Evolutionary conservation across 2,797 vertebrate species (phyloP).

Genomic region (Pangasius larnaudii): DNA sequence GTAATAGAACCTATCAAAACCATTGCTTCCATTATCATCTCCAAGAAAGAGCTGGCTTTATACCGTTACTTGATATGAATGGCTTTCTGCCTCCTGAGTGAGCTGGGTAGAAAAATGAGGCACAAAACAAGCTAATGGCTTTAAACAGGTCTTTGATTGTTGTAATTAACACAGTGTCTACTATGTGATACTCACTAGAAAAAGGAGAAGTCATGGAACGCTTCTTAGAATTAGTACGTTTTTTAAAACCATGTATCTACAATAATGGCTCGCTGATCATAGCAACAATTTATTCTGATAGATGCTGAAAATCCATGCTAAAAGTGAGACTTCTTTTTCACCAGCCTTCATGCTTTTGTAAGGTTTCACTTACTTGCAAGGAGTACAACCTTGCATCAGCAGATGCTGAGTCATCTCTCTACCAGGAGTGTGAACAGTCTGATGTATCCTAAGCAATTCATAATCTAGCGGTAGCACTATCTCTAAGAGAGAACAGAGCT

Average conservation of each 20-base stretch:
- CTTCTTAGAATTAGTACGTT: not conserved
- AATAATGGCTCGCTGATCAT: not conserved
- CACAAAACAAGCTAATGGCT: conserved; percentile 24
- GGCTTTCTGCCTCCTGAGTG: conserved; percentile 48
- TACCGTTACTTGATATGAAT: conserved; percentile 74
- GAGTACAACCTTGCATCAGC: not conserved
- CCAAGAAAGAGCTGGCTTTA: conserved; percentile 70
- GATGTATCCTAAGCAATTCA: not conserved
- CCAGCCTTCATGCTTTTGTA: not conserved
- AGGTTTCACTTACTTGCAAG: not conserved
- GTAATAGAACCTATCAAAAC: not conserved
- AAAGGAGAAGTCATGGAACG: not conserved
- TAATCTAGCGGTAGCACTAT: not conserved
- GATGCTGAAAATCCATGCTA: not conserved
- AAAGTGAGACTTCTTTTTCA: not conserved
- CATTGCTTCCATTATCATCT: conserved; percentile 36
- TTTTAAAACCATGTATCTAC: not conserved
- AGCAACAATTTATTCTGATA: not conserved
- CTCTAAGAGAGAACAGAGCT: not conserved
- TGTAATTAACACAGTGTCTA: conserved; percentile 6
- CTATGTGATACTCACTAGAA: not conserved
- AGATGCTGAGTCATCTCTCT: not conserved
- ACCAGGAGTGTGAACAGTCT: not conserved
- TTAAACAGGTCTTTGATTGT: not conserved
- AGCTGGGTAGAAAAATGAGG: conserved; percentile 22